These are phyloP conservation scores for Caranx melampygus DNA, from an alignment of 2,113 vertebrate genomes.

Conservation along the genomic window DNA sequence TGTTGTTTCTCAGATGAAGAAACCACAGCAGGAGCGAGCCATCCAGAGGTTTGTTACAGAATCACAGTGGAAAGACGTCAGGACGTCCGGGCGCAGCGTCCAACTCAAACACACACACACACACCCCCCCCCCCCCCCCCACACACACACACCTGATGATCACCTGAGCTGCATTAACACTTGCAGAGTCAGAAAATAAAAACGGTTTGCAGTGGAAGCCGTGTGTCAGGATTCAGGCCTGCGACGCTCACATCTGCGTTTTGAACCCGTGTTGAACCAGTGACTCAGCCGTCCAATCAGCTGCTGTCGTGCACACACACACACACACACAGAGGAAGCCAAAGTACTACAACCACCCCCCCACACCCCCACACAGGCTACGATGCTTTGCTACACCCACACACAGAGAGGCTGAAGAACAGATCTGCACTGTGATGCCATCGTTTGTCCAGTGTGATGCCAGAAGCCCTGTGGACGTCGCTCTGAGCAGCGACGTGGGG, in stretches of 20 bases:
- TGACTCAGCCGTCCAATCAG: constrained; percentile 56
- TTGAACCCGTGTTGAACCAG: constrained; percentile 37
- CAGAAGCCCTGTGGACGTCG: constrained; percentile 87
- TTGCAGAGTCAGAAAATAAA: not conserved
- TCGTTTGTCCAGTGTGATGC: constrained; percentile 93
- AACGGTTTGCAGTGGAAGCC: not conserved
- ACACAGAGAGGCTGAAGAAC: constrained; percentile 56
- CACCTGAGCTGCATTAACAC: not conserved
- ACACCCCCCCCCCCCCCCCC: not conserved
- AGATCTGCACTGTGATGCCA: constrained; percentile 98
- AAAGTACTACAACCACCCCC: constrained; percentile 66
- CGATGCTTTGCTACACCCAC: constrained; percentile 42
- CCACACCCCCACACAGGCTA: constrained; percentile 40
- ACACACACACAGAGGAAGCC: constrained; percentile 46
- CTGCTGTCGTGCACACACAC: constrained; percentile 48
- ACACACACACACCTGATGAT: too few species aligned
- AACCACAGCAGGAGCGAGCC: not conserved
- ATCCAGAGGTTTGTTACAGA: not conserved
- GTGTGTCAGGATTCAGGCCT: not conserved
- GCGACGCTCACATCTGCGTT: not conserved
- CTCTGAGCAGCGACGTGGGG: constrained; percentile 55
- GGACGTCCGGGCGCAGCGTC: not conserved
- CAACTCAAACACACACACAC: not conserved
- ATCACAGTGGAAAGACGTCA: not conserved
- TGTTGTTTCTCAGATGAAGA: too few species aligned